phyloP scores from a whole-genome alignment of 2,888 invertebrate species.

The Piscicola geometra region DNA sequence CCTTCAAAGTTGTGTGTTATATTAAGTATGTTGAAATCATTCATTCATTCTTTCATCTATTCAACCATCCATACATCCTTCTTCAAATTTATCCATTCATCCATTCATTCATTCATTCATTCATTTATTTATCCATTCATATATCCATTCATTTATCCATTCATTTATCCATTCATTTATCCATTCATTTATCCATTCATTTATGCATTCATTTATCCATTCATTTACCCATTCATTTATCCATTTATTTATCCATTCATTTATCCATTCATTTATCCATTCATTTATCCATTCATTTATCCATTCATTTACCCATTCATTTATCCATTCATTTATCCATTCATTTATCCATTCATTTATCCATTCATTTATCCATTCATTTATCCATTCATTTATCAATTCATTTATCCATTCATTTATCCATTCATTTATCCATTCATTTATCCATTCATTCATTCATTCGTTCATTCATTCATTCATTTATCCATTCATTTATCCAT shows the following conservation, averaged over 20 bases:
- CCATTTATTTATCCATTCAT: neutral
- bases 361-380: neutral
- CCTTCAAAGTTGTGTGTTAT: neutral
- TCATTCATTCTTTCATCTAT: neutral
- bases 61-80: too few species aligned
- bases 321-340: neutral
- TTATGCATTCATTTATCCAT: neutral
- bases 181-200: neutral
- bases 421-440: constrained; percentile 5
- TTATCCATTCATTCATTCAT: too few species aligned
- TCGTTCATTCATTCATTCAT: too few species aligned
- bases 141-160: too few species aligned
- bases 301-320: neutral
- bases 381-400: neutral
- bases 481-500: too few species aligned
- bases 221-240: neutral
- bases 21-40: neutral
- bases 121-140: too few species aligned
- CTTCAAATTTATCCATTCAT: too few species aligned
- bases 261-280: neutral
- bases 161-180: neutral
- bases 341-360: neutral
- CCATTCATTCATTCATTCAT: too few species aligned
- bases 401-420: constrained; percentile 4
- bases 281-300: neutral